Base-by-base conservation (phyloP, 2,888 invertebrate genomes). In the Heteromyza rotundicornis region DNA sequence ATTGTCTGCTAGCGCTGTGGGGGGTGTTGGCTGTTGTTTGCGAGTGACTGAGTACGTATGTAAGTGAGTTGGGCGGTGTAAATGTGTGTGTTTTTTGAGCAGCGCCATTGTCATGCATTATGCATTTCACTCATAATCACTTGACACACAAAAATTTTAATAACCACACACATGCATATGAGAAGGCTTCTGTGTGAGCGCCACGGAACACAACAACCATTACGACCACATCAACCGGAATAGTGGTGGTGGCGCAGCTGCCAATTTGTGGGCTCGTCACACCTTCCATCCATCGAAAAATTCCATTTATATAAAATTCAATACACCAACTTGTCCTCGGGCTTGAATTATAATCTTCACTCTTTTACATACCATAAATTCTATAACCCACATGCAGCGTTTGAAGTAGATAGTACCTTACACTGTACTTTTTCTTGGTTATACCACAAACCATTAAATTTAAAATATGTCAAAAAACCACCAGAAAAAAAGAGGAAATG, bases 41-140 rank as follows among this genome's bases (percentile, higher is more conserved):
- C 27, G 7, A 27, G 10, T 27, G 27, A 27, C 10, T 27, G 10
- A 27, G 27, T 27, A 40, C 14, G n/a, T 40, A n/a, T 40, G 40
- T 40, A n/a, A 10, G 40, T 40, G 40, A n/a, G 40, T 40, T 3
- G 14, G 16, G 12, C 10, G 32, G 32, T 32, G 32, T 12, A n/a
- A n/a, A 32, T 32, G 32, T 32, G 32, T 32, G 32, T 8, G 32
- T 32, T 5, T 32, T 32, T n/a, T 32, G 12, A 32, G 32, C 40
- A 40, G 14, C 32, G 5, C 10, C 54, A 2, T 49, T 49, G 50
- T 49, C 50, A 57, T 57, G 32, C 57, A 57, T 57, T 57, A 50
- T 57, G 57, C 57, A 57, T 49, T 57, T 57, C 50, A 22, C 50
- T 19, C 57, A 35, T 49, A 57, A 57, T 50, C 57, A 50, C 57